These are phyloP conservation scores for Drosophila trapezifrons DNA, from an alignment of 1,140 invertebrate genomes.

Conservation along the genomic window DNA sequence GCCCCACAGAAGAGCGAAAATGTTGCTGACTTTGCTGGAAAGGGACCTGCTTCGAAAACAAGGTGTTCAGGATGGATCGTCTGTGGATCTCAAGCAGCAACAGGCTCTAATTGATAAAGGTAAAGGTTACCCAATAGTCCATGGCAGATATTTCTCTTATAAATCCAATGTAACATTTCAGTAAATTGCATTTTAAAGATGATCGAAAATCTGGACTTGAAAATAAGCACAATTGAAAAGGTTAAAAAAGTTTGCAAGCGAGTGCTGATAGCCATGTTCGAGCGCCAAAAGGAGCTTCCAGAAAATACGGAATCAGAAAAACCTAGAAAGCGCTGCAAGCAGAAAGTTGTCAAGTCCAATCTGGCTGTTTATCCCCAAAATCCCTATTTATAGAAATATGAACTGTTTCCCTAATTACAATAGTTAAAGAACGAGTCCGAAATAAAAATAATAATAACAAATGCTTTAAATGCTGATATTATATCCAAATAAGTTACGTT, in stretches of 20 bases:
- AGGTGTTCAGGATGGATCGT: background rate
- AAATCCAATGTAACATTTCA: background rate
- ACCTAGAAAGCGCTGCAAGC: no score
- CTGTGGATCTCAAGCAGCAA: background rate
- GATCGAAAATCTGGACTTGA: conserved; percentile 14
- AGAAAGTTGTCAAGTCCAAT: background rate
- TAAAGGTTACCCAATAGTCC: background rate
- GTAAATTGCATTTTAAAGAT: conserved; percentile 31
- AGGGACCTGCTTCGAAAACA: background rate
- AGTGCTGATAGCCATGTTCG: conserved; percentile 10
- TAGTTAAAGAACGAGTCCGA: background rate
- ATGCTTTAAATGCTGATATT: no score
- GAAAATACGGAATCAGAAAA: background rate
- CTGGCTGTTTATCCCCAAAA: background rate
- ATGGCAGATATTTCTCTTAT: background rate
- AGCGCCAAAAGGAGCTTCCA: conserved; percentile 3
- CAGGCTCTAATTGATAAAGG: conserved; percentile 7
- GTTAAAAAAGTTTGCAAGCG: conserved; percentile 30
- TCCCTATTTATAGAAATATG: conserved; percentile 9
- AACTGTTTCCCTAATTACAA: background rate
- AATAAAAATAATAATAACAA: conserved; percentile 1
- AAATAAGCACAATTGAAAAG: background rate
- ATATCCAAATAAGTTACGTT: background rate
- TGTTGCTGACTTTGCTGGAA: background rate
- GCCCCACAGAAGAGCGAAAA: background rate